These are phyloP conservation scores for Adelphocoris suturalis DNA, from an alignment of 2,888 invertebrate species.

Conservation along the genomic window DNA sequence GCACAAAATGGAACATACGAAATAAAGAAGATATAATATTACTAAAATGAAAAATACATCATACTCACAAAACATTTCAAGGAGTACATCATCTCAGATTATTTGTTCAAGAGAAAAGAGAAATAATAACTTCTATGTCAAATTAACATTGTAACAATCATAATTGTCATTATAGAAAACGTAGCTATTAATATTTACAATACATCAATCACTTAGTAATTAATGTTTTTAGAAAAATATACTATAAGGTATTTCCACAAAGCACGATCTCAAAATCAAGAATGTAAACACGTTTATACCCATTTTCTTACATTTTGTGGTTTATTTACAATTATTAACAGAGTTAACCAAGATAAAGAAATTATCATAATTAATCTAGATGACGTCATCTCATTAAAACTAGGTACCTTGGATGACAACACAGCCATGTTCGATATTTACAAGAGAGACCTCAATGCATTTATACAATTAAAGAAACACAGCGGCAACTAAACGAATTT, in stretches of 20 bases:
- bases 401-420: slow-evolving; percentile 50
- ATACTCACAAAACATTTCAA: slow-evolving; percentile 34
- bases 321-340: slow-evolving; percentile 51
- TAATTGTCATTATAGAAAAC: slow-evolving; percentile 61
- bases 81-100: slow-evolving; percentile 41
- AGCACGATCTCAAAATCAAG: slow-evolving; percentile 45
- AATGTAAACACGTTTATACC: slow-evolving; percentile 20
- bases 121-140: slow-evolving; percentile 50
- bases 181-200: slow-evolving; percentile 62
- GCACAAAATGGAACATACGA: slow-evolving; percentile 12
- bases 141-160: slow-evolving; percentile 49
- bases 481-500: slow-evolving; percentile 5
- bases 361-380: slow-evolving; percentile 19
- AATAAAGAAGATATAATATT: background rate
- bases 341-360: slow-evolving; percentile 41
- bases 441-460: background rate
- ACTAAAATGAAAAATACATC: slow-evolving; percentile 8
- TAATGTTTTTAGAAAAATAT: slow-evolving; percentile 70
- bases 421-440: slow-evolving; percentile 35
- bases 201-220: slow-evolving; percentile 52
- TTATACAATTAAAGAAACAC: background rate
- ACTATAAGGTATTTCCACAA: slow-evolving; percentile 65
- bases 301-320: slow-evolving; percentile 48
- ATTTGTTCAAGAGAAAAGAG: slow-evolving; percentile 50
- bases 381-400: slow-evolving; percentile 40